Base-by-base conservation (phyloP, 2,888 invertebrate species). In the Leucophenga montana region DNA sequence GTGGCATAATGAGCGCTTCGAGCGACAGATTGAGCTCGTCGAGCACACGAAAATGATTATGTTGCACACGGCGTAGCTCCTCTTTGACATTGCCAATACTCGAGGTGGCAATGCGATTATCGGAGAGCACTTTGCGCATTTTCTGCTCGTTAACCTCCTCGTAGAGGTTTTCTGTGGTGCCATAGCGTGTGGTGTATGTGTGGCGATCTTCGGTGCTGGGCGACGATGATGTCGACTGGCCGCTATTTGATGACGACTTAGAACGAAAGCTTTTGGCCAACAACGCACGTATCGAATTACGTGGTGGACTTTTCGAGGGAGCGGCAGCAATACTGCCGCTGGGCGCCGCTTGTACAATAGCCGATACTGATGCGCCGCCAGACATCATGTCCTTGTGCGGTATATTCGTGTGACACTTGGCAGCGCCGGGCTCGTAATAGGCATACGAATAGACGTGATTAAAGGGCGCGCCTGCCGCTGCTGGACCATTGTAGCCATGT, bases 1-100 rank as follows among this genome's bases (percentile, higher is more conserved):
- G 92, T 31, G 96, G 96, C 96, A 96, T 96, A 77, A 96, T 90
- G 92, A 96, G 93, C 20, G 95, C 95, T 90, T 96, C 96, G 71
- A 95, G 93, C 77, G 95, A 95, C 73, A 96, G 91, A 90, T 96
- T 96, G 73, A 96, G 90, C 88, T 96, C 95, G 71, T 95, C 95
- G 77, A 96, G 91, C 79, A 96, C 95, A 82, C 95, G 91, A 80
- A 93, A 93, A 88, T 96, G 96, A 77, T 94, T 92, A 74, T 94
- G 94, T 87, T 96, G 95, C 46, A 96, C 95, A 73, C 94, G 91
- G 66, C 95, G 92, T 61, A 95, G 93, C 89, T 96, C 96, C 85
- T 95, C 95, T 85, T 94, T 95, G 33, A 95, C 93, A 69, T 94
- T 92, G 81, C 92, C 92, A 83, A 92, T 91, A 80, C 92, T 92